Conservation (phyloP, 1,140 invertebrate genomes). For the Meloidogyne floridensis region DNA sequence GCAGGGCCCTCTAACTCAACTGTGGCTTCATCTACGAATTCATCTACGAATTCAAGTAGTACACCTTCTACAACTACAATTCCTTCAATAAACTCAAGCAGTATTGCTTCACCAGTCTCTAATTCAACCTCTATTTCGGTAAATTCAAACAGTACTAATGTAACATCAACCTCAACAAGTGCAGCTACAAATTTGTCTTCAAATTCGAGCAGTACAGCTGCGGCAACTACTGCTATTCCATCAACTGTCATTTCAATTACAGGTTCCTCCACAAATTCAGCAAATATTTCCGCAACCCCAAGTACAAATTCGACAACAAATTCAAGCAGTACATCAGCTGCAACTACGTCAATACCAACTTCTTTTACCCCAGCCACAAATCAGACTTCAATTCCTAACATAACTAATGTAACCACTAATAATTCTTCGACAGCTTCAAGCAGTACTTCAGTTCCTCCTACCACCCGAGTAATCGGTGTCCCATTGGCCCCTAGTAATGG, state of each 20-base stretch:
- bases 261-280: neutral
- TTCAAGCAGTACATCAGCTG: constrained; percentile 16
- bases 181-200: neutral
- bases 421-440: neutral
- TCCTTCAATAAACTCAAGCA: neutral
- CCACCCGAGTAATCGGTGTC: neutral
- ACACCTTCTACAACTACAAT: neutral
- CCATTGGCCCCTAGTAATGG: neutral
- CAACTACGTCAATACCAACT: neutral
- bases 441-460: neutral
- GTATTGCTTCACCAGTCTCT: neutral
- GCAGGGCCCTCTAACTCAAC: neutral
- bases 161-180: no score
- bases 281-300: no score
- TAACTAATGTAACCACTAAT: neutral
- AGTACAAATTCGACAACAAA: neutral
- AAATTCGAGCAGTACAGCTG: no score
- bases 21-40: neutral
- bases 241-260: neutral
- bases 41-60: no score
- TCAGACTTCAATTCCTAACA: neutral
- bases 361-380: neutral
- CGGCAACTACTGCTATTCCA: neutral
- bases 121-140: neutral
- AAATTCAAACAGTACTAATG: constrained; percentile 17